Evolutionary conservation across 2,888 invertebrate genomes (phyloP).

Genomic region (Physocephala rufipes): DNA sequence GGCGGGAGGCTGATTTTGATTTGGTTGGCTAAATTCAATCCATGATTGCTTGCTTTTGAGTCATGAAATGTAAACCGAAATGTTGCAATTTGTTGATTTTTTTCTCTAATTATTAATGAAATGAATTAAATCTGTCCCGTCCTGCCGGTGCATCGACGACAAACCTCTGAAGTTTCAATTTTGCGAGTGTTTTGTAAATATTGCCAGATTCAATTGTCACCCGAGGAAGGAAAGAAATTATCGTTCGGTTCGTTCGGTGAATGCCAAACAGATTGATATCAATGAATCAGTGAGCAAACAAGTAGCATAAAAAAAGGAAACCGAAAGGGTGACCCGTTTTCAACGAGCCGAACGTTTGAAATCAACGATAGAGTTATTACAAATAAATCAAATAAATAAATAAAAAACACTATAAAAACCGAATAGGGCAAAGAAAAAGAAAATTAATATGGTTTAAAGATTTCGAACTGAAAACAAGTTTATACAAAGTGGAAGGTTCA

Average conservation of each 20-base stretch:
- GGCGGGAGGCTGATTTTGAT: not conserved
- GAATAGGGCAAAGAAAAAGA: not conserved
- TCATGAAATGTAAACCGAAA: not conserved
- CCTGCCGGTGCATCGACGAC: not conserved
- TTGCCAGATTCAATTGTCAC: conserved; percentile 26
- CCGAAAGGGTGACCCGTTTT: not conserved
- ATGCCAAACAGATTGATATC: conserved; percentile 3
- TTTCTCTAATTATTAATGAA: not conserved
- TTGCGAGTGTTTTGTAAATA: conserved; percentile 35
- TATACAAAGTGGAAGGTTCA: not conserved
- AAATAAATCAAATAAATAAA: not conserved
- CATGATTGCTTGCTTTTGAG: not conserved
- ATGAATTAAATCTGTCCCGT: not conserved
- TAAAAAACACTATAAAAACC: not conserved
- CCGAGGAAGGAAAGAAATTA: conserved; percentile 20
- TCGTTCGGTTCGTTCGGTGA: conserved; percentile 5
- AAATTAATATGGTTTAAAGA: not conserved
- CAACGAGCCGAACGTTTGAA: not conserved
- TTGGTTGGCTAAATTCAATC: not conserved
- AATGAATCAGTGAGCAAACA: not conserved
- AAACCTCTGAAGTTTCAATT: not conserved
- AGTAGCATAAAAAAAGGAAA: conserved; percentile 3
- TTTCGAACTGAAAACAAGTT: not conserved
- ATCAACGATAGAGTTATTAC: not conserved
- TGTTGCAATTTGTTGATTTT: no score